Conservation (phyloP, 2,113 vertebrate species). For the Morone chrysops region DNA sequence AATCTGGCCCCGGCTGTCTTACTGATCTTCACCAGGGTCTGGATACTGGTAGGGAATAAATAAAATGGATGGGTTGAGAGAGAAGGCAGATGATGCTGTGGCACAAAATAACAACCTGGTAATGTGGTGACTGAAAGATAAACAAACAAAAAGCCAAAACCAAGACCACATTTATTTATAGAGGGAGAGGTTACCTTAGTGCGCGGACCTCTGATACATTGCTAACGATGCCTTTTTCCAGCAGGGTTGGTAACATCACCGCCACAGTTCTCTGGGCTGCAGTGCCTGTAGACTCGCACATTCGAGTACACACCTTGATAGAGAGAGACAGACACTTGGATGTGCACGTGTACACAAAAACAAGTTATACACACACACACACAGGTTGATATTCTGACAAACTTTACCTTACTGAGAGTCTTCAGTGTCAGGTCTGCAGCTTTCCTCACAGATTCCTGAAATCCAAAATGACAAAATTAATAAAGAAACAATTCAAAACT, state of each 20-base stretch:
- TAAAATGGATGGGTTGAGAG: background rate
- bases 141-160: background rate
- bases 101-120: background rate
- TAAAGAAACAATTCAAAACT: background rate
- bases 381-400: background rate
- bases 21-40: constrained; percentile 98
- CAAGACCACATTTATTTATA: background rate
- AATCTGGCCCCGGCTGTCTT: constrained; percentile 94
- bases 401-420: constrained; percentile 95
- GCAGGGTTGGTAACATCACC: constrained; percentile 92
- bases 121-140: background rate
- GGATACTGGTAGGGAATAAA: constrained; percentile 84
- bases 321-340: background rate
- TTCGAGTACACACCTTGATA: constrained; percentile 93
- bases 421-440: constrained; percentile 95
- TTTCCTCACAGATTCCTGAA: constrained; percentile 96
- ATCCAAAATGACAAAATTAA: background rate
- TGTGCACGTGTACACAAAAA: background rate
- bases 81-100: background rate
- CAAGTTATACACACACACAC: background rate
- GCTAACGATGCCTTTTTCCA: constrained; percentile 97
- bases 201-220: constrained; percentile 94
- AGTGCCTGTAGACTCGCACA: constrained; percentile 94
- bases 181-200: constrained; percentile 87
- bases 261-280: constrained; percentile 91